Percentiles rank a stretch among this genome's conserved stretches.
These are phyloP conservation scores for Hydractinia echinata DNA, from an alignment of 30 jellyfish, hydroid and myxozoan species.

Conservation along the genomic window DNA sequence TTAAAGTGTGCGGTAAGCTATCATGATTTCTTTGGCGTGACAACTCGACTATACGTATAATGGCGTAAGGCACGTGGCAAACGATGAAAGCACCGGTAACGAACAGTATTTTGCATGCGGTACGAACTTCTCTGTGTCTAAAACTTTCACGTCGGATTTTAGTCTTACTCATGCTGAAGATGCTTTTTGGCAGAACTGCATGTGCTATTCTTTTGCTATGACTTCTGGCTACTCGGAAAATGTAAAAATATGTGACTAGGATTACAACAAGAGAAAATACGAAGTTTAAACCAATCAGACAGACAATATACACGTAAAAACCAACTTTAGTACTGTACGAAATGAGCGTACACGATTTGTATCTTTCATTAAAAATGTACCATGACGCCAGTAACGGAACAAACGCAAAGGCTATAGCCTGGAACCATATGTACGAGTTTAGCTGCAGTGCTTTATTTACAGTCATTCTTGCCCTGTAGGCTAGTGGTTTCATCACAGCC, in stretches of 20 bases:
- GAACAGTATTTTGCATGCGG: constrained; percentile 65
- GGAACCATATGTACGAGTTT: constrained; percentile 57
- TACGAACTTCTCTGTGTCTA: constrained; percentile 75
- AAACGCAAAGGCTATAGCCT: constrained; percentile 52
- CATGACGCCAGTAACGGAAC: constrained; percentile 50
- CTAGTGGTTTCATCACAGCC: constrained; percentile 84
- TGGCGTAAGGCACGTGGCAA: constrained; percentile 72
- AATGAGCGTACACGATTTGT: constrained; percentile 49
- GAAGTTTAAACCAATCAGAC: constrained; percentile 37
- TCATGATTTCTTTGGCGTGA: constrained; percentile 25
- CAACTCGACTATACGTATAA: constrained; percentile 55
- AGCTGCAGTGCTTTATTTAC: constrained; percentile 45
- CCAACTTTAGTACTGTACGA: constrained; percentile 32
- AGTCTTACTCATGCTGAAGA: constrained; percentile 23
- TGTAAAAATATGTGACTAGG: constrained; percentile 61
- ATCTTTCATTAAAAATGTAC: constrained; percentile 56
- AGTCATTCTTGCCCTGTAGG: constrained; percentile 76
- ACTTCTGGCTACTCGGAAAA: constrained; percentile 75
- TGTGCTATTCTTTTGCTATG: constrained; percentile 72
- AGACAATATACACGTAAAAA: constrained; percentile 47
- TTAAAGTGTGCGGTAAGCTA: constrained; percentile 32
- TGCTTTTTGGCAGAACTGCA: constrained; percentile 39
- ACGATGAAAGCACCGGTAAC: constrained; percentile 67
- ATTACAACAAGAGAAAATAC: constrained; percentile 50
- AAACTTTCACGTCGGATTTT: constrained; percentile 51